Percentiles rank a stretch among this genome's conserved stretches.
Evolutionary conservation across 2,113 vertebrate genomes (phyloP).

Genomic region (Tachysurus vachellii): DNA sequence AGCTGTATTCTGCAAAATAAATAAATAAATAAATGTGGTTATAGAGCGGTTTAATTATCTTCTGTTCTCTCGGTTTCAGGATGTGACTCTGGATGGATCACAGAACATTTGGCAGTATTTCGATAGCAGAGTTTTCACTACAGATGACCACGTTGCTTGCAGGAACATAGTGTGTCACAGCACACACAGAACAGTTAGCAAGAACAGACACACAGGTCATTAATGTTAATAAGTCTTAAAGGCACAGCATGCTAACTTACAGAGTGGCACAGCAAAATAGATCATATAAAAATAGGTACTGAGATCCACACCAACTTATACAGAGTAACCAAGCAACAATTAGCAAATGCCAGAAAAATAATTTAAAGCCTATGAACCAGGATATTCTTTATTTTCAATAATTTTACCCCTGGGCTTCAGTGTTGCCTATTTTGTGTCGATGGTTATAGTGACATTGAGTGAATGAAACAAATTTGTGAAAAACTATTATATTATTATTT

Average conservation of each 20-base stretch:
- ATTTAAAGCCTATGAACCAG: not conserved
- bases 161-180: not conserved
- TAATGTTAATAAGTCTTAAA: slow-evolving; percentile 1
- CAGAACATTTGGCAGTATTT: not conserved
- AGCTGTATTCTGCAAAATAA: not conserved
- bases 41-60: not conserved
- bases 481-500: not conserved
- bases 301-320: not conserved
- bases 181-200: not conserved
- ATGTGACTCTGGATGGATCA: slow-evolving; percentile 2
- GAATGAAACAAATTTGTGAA: not conserved
- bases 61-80: not conserved
- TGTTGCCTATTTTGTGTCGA: not conserved
- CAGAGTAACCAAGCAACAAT: not conserved
- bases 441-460: not conserved
- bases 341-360: not conserved
- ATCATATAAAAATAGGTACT: not conserved
- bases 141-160: not conserved
- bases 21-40: not conserved
- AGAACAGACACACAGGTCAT: not conserved
- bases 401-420: not conserved
- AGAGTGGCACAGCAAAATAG: not conserved
- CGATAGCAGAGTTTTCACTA: slow-evolving; percentile 3
- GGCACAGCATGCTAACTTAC: not conserved
- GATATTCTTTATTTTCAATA: not conserved